Base-by-base conservation (phyloP, 2,113 vertebrate genomes). In the Heptranchias perlo region DNA sequence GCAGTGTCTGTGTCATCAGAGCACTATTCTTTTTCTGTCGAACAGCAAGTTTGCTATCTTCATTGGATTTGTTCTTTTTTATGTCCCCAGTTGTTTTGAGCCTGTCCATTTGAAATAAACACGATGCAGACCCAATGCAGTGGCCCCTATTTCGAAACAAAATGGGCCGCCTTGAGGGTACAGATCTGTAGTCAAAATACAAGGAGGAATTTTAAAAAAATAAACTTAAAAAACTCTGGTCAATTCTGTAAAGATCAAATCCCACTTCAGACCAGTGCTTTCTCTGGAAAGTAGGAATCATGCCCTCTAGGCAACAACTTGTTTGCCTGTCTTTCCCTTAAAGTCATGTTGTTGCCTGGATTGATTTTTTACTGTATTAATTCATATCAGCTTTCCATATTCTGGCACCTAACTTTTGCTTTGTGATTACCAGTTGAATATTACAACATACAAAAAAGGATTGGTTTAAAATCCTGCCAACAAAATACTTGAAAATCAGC, bases 231-330 rank as follows among this genome's bases (percentile, higher is more conserved):
- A 58, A 31, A 35, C 69, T 76, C 52, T 35, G 52, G 23, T 82
- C 49, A 91, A 52, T 58, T 52, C 52, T 91, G 87, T 92, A 35
- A 92, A 61, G 87, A 92, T 61, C 52, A 28, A 92, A 58, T 92
- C 31, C 52, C 52, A 61, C 54, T 13, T 92, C 54, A 86, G 82
- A 61, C 28, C 3, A 61, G 61, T 18, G 35, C 52, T 16, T 92
- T 58, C 31, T n/a, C 10, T 92, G 31, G 14, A 28, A 31, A 31
- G 52, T 18, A 58, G 31, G 87, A 92, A 35, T 86, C 13, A 87
- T 18, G 44, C 39, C 44, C 44, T 87, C 84, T 16, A 47, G 44
- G 84, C 44, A 87, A 87, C 84, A n/a, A 61, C 54, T 61, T 35
- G 52, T 35, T 92, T 58, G 52, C 54, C 54, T 14, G 1, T 3